phyloP scores from a whole-genome alignment of 2,113 vertebrate species.

The western clawed frog (Xenopus tropicalis) region UCB_Xtro_10.0 CM004443.2:106157001-106157500 shows the following conservation, averaged over 20 bases:
- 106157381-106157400: slow-evolving; percentile 16
- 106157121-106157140: too few species aligned
- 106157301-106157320: slow-evolving; percentile 10
- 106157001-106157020: slow-evolving; percentile 11
- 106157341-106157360: slow-evolving; percentile 14
- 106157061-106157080: background rate
- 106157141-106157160: too few species aligned
- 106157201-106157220: too few species aligned
- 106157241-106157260: background rate
- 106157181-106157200: too few species aligned
- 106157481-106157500: background rate
- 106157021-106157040: background rate
- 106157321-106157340: background rate
- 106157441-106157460: background rate
- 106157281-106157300: slow-evolving; percentile 3
- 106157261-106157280: background rate
- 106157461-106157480: background rate
- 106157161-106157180: too few species aligned
- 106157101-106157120: too few species aligned
- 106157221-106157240: background rate
- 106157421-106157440: slow-evolving; percentile 31
- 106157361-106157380: background rate
- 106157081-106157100: background rate
- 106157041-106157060: background rate
- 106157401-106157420: slow-evolving; percentile 20